Conservation (phyloP, 2,797 vertebrate species). For the Sebastes hubbsi region DNA sequence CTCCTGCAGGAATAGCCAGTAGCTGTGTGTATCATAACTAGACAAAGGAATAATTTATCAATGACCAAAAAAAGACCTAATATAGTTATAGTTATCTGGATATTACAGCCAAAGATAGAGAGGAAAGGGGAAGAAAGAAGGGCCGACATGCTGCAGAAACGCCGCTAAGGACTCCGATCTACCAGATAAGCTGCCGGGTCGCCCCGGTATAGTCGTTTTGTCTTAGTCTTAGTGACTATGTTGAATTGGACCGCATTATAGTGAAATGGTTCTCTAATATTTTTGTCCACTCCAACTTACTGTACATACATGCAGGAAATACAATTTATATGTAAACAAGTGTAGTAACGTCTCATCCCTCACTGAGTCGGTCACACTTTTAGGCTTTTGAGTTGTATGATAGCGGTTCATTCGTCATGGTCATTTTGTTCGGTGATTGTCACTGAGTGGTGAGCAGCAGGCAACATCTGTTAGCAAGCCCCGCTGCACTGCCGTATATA, state of each 20-base stretch:
- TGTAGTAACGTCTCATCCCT: neutral
- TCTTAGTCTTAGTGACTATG: neutral
- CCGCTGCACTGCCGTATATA: neutral
- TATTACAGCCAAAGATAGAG: neutral
- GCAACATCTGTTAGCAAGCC: neutral
- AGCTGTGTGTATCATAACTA: neutral
- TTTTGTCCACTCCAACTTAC: neutral
- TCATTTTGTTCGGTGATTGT: conserved; percentile 23
- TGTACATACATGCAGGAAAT: neutral
- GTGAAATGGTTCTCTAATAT: neutral
- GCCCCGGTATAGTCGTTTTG: neutral
- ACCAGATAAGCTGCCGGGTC: neutral
- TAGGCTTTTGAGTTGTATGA: neutral
- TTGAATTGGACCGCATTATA: neutral
- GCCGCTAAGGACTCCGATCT: neutral
- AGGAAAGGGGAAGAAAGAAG: neutral
- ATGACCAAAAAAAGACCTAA: neutral
- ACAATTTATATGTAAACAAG: neutral
- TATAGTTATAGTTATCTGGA: neutral
- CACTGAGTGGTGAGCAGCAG: conserved; percentile 7
- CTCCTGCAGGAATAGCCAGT: neutral
- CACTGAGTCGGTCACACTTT: neutral
- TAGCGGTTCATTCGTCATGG: conserved; percentile 7
- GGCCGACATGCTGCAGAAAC: neutral
- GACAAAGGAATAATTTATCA: neutral